Evolutionary conservation across 2,888 invertebrate genomes (phyloP).

Genomic region (Platycheirus rosarum): DNA sequence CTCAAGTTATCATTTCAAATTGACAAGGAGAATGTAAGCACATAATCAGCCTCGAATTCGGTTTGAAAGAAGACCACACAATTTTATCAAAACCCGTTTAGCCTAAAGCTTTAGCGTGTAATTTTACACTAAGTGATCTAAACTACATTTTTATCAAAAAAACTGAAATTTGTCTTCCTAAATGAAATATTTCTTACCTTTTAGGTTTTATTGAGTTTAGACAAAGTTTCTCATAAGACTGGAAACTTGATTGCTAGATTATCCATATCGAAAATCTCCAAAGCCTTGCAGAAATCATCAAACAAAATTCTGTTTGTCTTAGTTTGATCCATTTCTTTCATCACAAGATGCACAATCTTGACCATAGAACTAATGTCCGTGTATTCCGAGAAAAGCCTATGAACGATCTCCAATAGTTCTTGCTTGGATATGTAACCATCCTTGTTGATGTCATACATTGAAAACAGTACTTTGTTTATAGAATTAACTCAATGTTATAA

Average conservation of each 20-base stretch:
- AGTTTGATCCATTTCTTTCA: constrained; percentile 75
- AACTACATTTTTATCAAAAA: no score
- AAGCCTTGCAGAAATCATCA: constrained; percentile 74
- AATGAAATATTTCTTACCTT: no score
- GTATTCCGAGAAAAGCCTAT: constrained; percentile 74
- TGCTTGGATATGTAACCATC: constrained; percentile 69
- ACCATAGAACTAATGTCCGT: constrained; percentile 70
- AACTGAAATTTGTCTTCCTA: no score
- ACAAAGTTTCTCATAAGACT: constrained; percentile 4
- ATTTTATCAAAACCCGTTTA: no score
- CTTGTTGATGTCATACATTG: constrained; percentile 74
- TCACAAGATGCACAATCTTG: constrained; percentile 70
- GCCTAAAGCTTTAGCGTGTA: no score
- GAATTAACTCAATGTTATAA: no score
- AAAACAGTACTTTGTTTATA: constrained; percentile 68
- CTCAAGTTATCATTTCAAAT: no score
- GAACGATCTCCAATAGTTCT: constrained; percentile 75
- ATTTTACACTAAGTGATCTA: no score
- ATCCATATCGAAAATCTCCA: constrained; percentile 75
- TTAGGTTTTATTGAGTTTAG: no score
- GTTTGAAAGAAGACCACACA: no score
- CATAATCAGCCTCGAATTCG: no score
- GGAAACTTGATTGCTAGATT: constrained; percentile 23
- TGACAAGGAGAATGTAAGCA: no score
- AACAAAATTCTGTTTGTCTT: constrained; percentile 73